Conservation (phyloP, 64 coral and sea anemone genomes). For the Platygyra sinensis region DNA sequence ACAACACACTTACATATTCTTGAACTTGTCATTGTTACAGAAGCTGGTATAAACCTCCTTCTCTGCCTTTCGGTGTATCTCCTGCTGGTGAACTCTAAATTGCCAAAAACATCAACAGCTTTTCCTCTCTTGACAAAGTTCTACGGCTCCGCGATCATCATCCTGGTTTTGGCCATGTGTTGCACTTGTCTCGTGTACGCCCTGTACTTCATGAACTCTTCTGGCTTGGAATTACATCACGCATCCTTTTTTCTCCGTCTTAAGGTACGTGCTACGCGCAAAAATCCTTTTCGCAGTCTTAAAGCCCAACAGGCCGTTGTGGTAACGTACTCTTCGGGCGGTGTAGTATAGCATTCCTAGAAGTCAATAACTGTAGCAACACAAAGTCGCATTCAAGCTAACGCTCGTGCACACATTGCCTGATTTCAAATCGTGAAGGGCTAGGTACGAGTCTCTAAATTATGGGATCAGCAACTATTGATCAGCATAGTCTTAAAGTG, state of each 20-base stretch:
- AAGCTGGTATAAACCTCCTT: conserved; percentile 92
- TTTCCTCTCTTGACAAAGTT: conserved; percentile 96
- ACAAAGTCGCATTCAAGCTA: too few species aligned
- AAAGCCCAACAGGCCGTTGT: too few species aligned
- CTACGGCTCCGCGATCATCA: conserved; percentile 92
- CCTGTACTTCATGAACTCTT: conserved; percentile 87
- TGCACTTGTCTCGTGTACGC: conserved; percentile 80
- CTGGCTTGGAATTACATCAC: conserved; percentile 71
- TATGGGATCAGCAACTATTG: too few species aligned
- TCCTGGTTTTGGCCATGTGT: conserved; percentile 80
- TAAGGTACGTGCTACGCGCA: conserved; percentile 22
- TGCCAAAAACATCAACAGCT: conserved; percentile 77
- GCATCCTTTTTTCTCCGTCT: conserved; percentile 46
- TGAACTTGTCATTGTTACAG: conserved; percentile 46
- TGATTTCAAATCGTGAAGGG: too few species aligned
- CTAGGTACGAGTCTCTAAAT: too few species aligned
- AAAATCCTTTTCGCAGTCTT: too few species aligned
- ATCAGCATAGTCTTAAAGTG: too few species aligned
- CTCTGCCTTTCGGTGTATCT: conserved; percentile 92
- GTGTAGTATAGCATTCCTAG: too few species aligned
- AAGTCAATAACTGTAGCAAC: too few species aligned
- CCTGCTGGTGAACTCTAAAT: conserved; percentile 83
- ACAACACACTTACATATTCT: neutral
- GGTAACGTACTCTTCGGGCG: too few species aligned
- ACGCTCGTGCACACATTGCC: too few species aligned